Conservation (phyloP, 2,797 vertebrate species). For the Sternotherus odoratus region DNA sequence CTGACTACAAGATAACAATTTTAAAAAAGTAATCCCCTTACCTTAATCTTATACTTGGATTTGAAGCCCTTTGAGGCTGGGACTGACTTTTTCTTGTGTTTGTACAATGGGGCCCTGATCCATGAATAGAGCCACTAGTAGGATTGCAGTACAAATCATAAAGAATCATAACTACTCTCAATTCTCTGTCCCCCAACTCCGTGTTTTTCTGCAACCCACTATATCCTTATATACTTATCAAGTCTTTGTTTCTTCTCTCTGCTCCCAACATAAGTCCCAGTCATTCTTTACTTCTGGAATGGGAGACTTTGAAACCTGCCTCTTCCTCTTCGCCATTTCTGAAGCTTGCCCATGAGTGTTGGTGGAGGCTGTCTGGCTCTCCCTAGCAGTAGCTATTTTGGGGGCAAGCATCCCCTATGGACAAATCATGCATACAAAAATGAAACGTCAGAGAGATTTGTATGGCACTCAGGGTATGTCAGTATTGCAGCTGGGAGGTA, state of each 20-base stretch:
- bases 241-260: not conserved
- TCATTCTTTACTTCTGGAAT: not conserved
- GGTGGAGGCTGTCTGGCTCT: not conserved
- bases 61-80: not conserved
- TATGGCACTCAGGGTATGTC: not conserved
- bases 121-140: not conserved
- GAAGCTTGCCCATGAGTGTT: not conserved
- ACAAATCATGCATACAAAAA: not conserved
- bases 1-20: no score
- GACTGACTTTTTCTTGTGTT: not conserved
- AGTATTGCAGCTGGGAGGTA: not conserved
- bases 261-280: not conserved
- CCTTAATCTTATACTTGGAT: not conserved
- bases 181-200: not conserved
- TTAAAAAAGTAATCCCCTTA: no score
- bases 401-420: not conserved
- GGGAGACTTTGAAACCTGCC: not conserved
- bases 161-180: not conserved
- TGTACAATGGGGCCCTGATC: not conserved
- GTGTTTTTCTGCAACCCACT: not conserved
- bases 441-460: not conserved
- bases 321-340: not conserved
- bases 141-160: not conserved
- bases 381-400: not conserved
- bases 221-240: not conserved